Conservation (phyloP, 2,113 vertebrate genomes). For the Rhynchomys soricoides region DNA sequence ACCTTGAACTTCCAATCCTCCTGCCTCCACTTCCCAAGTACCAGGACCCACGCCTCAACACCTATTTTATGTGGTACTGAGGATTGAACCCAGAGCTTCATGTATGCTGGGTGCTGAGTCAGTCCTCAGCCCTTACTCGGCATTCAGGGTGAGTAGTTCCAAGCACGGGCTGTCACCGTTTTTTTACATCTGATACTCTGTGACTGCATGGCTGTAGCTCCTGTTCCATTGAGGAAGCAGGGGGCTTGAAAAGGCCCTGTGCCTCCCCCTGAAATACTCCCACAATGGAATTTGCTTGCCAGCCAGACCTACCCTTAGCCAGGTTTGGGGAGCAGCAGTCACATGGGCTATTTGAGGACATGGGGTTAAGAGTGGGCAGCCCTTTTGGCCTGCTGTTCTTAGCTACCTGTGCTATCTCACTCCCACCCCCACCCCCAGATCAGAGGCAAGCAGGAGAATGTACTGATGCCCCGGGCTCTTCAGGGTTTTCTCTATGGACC, state of each 20-base stretch:
- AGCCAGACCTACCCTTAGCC: background rate
- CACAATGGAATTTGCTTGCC: background rate
- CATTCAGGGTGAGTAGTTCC: background rate
- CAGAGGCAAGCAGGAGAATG: constrained; percentile 11
- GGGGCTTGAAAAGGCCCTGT: background rate
- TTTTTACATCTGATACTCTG: background rate
- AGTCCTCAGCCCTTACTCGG: background rate
- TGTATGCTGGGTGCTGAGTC: background rate
- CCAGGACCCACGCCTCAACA: no score
- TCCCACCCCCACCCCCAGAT: background rate
- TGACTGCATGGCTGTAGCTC: background rate
- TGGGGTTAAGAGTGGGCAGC: background rate
- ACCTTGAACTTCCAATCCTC: background rate
- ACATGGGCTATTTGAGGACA: background rate
- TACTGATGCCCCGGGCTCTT: background rate
- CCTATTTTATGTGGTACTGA: background rate
- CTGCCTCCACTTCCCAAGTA: background rate
- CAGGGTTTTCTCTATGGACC: background rate
- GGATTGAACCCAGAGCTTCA: background rate
- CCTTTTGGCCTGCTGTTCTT: background rate
- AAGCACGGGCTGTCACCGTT: background rate
- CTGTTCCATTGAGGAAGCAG: background rate
- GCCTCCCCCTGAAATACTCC: background rate
- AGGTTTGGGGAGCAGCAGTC: background rate
- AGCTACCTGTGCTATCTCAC: background rate